phyloP scores from a whole-genome alignment of 1,140 invertebrate species.

The Drosophila hydei region DNA sequence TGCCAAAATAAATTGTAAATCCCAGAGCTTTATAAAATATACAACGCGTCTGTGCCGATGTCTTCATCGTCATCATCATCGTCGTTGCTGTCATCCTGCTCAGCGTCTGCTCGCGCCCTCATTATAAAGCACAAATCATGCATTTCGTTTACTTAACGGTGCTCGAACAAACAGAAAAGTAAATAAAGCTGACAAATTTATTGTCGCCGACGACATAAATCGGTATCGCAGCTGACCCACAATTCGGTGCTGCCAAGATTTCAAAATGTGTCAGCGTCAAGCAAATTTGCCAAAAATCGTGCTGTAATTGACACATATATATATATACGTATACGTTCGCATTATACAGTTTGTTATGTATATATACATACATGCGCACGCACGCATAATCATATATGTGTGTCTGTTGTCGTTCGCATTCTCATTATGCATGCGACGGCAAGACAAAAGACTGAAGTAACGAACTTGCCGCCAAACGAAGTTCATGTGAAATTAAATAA shows the following conservation, averaged over 20 bases:
- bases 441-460: slow-evolving; percentile 60
- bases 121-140: slow-evolving; percentile 81
- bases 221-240: slow-evolving; percentile 62
- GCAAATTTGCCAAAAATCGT: slow-evolving; percentile 75
- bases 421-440: slow-evolving; percentile 61
- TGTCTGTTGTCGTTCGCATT: slow-evolving; percentile 50
- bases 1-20: slow-evolving; percentile 14
- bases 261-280: slow-evolving; percentile 69
- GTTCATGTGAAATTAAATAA: slow-evolving; percentile 18
- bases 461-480: slow-evolving; percentile 30
- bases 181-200: slow-evolving; percentile 75
- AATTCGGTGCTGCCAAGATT: slow-evolving; percentile 14
- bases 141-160: slow-evolving; percentile 80
- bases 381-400: slow-evolving; percentile 14
- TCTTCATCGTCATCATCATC: slow-evolving; percentile 30
- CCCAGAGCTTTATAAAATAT: slow-evolving; percentile 14
- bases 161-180: slow-evolving; percentile 7
- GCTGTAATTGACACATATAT: slow-evolving; percentile 76
- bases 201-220: slow-evolving; percentile 76
- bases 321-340: slow-evolving; percentile 56
- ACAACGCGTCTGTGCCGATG: slow-evolving; percentile 23
- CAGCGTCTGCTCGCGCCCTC: slow-evolving; percentile 55
- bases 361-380: background rate
- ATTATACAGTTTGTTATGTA: slow-evolving; percentile 45
- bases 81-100: slow-evolving; percentile 8